Evolutionary conservation across 2,797 vertebrate genomes (phyloP).

Genomic region (Oreochromis mossambicus): DNA sequence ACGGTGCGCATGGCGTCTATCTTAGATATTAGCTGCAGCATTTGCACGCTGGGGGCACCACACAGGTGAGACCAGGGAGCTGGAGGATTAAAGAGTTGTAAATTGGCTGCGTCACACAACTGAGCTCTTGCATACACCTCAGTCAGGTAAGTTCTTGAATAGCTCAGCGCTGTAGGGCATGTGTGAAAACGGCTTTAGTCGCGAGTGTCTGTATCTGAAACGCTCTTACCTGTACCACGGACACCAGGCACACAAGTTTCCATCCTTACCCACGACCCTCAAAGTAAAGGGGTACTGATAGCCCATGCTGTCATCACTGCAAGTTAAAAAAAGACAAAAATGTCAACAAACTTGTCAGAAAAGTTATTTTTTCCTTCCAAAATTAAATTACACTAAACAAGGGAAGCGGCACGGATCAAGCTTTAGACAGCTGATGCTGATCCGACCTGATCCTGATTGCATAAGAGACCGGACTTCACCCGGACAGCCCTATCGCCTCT

Average conservation of each 20-base stretch:
- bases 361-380: not conserved
- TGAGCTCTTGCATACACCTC: not conserved
- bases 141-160: not conserved
- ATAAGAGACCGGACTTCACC: not conserved
- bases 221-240: conserved; percentile 93
- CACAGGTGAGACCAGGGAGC: not conserved
- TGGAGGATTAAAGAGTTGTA: not conserved
- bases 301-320: conserved; percentile 97
- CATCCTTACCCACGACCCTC: conserved; percentile 93
- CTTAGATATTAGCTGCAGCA: not conserved
- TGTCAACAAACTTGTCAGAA: not conserved
- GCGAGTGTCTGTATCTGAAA: not conserved
- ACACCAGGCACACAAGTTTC: conserved; percentile 96
- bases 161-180: not conserved
- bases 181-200: not conserved
- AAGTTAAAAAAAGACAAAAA: conserved; percentile 23
- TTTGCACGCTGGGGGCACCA: accelerated
- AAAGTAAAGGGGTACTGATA: conserved; percentile 98
- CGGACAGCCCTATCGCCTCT: not conserved
- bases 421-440: not conserved
- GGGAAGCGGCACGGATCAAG: not conserved
- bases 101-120: not conserved
- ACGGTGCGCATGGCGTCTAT: accelerated
- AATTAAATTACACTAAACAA: not conserved
- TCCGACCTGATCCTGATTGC: not conserved